These are phyloP conservation scores for Lysandra bellargus DNA, from an alignment of 2,888 invertebrate genomes.

Conservation along the genomic window DNA sequence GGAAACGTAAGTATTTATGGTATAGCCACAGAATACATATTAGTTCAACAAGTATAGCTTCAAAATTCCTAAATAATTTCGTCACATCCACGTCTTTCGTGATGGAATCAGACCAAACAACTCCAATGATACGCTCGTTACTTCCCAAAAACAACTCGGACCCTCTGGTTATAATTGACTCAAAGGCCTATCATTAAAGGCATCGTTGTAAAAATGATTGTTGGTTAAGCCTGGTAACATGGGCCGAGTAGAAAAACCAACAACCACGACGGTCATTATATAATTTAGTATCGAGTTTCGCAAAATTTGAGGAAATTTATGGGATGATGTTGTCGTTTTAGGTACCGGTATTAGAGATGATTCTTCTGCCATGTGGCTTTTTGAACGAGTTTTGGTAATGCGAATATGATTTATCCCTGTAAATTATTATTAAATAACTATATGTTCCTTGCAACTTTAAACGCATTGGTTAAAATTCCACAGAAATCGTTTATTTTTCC, in stretches of 20 bases:
- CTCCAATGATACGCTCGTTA: slow-evolving; percentile 66
- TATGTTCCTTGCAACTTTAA: too few relatives aligned
- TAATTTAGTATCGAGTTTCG: slow-evolving; percentile 21
- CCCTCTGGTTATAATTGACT: slow-evolving; percentile 78
- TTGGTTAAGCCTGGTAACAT: slow-evolving; percentile 65
- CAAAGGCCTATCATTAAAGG: slow-evolving; percentile 77
- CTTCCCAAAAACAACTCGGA: slow-evolving; percentile 68
- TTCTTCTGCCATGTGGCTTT: background rate
- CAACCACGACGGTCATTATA: slow-evolving; percentile 48
- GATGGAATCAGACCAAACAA: slow-evolving; percentile 50
- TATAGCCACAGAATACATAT: background rate
- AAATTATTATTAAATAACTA: background rate
- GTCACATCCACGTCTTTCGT: background rate
- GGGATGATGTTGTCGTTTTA: background rate
- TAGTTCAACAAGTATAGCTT: background rate
- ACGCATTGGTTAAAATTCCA: background rate
- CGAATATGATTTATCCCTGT: background rate
- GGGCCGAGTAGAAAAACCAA: slow-evolving; percentile 74
- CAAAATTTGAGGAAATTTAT: slow-evolving; percentile 24
- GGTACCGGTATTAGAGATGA: background rate
- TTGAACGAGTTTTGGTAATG: background rate
- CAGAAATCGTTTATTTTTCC: background rate
- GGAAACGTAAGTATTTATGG: background rate
- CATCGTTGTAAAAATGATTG: slow-evolving; percentile 71
- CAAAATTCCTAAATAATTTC: background rate